Base-by-base conservation (phyloP, 2,888 invertebrate species). In the Drosophila neonasuta region DNA sequence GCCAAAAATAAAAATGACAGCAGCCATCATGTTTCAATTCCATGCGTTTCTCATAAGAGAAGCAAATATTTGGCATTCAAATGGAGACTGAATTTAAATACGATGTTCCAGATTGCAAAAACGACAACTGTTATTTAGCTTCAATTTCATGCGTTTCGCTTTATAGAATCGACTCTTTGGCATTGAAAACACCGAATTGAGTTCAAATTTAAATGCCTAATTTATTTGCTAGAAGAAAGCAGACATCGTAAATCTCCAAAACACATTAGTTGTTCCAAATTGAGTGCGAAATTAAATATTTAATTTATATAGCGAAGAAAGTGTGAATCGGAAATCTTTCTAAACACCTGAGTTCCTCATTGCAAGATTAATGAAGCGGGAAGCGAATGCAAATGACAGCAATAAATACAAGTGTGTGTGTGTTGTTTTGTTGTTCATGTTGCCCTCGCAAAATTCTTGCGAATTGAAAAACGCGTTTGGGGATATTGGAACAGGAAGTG, bases 401-500 rank as follows among this genome's bases (percentile, higher is more conserved):
- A 30, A 30, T 52, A 11, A 42, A 54, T 13, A 2, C 17, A 7
- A 17, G 3, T 2, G 17, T 13, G 29, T 29, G 32, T 7, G 20
- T 24, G 6, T 6, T 24, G 13, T 24, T 1, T 24, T 24, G 6
- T 24, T 24, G 6, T 24, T 24, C 24, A 24, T 6, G 24, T 24
- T 24, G 24, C 24, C 6, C 6, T 24, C 24, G 24, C 24, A 24
- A 34, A 44, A 44, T 55, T 44, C 44, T 13, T 6, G 17, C 0
- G 54, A 44, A 55, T 46, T 24, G 46, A 46, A 24, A 46, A 34
- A 34, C 34, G 56, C 56, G 57, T 11, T 57, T 71, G 3, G 10
- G 34, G 6, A 20, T 29, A 9, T 51, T 8, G 17, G 71, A 68
- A 68, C 51, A 42, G 56, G n/a, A 56, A 11, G 7, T 54, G 24